Evolutionary conservation across 2,113 vertebrate genomes (phyloP), one percentile per base, ranked within the genome.

Genomic region (Diglossa brunneiventris): DNA sequence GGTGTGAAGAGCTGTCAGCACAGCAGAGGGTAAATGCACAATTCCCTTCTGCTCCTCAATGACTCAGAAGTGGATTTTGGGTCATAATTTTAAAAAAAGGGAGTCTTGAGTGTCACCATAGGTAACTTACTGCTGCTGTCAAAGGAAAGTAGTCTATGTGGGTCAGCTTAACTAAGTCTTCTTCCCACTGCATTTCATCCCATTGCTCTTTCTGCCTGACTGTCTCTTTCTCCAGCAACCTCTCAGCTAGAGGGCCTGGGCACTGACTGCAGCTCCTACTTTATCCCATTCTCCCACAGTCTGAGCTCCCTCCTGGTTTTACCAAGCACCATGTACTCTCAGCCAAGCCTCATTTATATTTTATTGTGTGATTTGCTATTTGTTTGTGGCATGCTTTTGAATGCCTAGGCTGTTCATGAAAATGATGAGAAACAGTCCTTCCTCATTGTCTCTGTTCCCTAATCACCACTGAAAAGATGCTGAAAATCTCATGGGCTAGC

Each of bases 1-100:
- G 50, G 59, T 77, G 64, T 63, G 76, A 69, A 80, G 67, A 90
- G 86, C 47, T 88, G 41, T 83, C 61, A 88, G 35, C 56, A 76
- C 23, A 92, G 67, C 76, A 58, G 50, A 85, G 59, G 30, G 41
- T 44, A 76, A 53, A 68, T 0, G 0, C 19, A n/a, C 1, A 3
- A 22, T 44, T 80, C 63, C 58, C 49, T 84, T 79, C 56, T 91
- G 39, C 56, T 89, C 0, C 0, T 33, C 52, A 52, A 35, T 4
- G 10, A 33, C 16, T 81, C 15, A 11, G 47, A 72, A 41, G 11
- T 35, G n/a, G n/a, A 64, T 93, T 95, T 95, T 14, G 62, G 52
- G 53, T 76, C 59, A 69, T 23, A 1, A 31, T 59, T 69, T 92
- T 2, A 5, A 26, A n/a, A 69, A 58, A n/a, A 12, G 3, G 11